Evolutionary conservation across 2,888 invertebrate species (phyloP).

Genomic region (Mythimna lalbum): DNA sequence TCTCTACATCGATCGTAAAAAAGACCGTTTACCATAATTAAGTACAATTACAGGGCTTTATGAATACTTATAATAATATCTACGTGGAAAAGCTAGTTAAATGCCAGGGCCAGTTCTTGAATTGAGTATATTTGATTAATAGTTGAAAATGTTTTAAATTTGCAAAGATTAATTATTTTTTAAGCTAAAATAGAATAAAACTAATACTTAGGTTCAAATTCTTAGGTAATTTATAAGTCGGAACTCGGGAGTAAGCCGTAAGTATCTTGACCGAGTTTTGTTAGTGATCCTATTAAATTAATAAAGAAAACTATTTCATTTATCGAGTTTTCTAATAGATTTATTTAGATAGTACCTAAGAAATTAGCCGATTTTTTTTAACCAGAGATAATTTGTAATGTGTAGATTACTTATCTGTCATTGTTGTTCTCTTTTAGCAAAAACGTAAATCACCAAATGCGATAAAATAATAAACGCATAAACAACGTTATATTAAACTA

Average conservation of each 20-base stretch:
- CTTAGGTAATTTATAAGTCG: no score
- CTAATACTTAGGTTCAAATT: no score
- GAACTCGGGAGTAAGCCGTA: no score
- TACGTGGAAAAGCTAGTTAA: neutral
- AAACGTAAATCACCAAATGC: conserved; percentile 50
- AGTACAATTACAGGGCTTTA: neutral
- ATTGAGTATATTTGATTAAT: no score
- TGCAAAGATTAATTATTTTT: no score
- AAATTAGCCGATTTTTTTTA: neutral
- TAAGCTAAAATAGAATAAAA: no score
- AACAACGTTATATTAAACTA: conserved; percentile 69
- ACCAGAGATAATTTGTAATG: no score
- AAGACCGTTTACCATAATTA: conserved; percentile 19
- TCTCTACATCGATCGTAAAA: neutral
- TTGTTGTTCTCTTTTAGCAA: conserved; percentile 1
- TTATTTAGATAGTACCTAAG: neutral
- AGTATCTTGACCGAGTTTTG: neutral
- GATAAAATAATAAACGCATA: conserved; percentile 67
- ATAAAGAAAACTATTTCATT: neutral
- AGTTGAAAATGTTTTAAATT: no score
- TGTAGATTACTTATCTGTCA: neutral
- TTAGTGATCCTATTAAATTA: no score
- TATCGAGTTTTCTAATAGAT: neutral
- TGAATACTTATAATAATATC: neutral
- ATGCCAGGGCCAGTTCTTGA: neutral